A percentile compares a stretch with the other conserved stretches of the same genome.
These are phyloP conservation scores for Halcyon senegalensis DNA, from an alignment of 2,113 vertebrate genomes.

Conservation along the genomic window DNA sequence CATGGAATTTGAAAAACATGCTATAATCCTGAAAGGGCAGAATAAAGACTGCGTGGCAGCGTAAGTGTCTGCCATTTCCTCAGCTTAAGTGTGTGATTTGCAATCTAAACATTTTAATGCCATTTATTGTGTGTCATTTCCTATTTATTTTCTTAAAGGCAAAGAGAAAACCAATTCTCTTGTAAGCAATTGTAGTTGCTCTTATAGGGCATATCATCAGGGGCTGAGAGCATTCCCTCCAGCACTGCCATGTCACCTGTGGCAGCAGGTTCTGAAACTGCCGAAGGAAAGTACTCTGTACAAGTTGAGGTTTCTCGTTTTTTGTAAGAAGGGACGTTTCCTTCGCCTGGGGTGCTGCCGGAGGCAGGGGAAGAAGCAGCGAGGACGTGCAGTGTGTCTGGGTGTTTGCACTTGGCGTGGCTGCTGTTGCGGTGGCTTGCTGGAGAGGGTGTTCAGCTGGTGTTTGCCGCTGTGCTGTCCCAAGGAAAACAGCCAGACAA, in stretches of 20 bases:
- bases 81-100: neutral
- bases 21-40: neutral
- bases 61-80: neutral
- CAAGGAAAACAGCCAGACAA: neutral
- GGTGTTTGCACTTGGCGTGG: neutral
- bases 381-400: neutral
- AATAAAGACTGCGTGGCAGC: neutral
- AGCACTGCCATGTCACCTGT: fast-evolving
- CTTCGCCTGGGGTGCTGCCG: neutral
- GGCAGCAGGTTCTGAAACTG: neutral
- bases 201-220: fast-evolving
- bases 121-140: neutral
- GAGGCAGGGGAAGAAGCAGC: neutral
- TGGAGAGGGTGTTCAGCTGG: neutral
- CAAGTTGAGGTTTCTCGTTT: fast-evolving
- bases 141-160: neutral
- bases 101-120: neutral
- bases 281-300: neutral
- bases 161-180: neutral
- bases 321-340: neutral
- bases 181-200: neutral
- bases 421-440: neutral
- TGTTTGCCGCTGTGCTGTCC: fast-evolving
- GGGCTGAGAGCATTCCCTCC: neutral
- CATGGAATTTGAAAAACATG: neutral